Base-by-base conservation (phyloP, 2,888 invertebrate species). In the Phaedon cochleariae region DNA sequence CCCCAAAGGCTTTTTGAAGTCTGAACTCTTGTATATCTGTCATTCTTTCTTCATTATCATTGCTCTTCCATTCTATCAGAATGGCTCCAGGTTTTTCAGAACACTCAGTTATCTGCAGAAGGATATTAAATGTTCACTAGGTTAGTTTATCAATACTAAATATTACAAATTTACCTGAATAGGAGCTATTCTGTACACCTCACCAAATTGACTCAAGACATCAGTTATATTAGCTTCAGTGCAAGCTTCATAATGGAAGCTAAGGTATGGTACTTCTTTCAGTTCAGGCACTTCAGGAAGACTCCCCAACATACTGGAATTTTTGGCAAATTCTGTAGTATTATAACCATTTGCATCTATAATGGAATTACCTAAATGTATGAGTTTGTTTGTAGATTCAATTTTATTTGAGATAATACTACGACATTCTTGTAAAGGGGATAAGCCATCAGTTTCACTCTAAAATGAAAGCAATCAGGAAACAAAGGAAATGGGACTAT, bases 201-300 rank as follows among this genome's bases (percentile, higher is more conserved):
- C 75, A 15, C 82, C 82, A 68, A 80, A 76, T 20, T 75, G 67
- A 17, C 65, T 67, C 61, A 80, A 77, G 29, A 76, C 69, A 58
- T 77, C 72, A 26, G 70, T 62, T 54, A 82, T 60, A 55, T 79
- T 74, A 9, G 62, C 66, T 64, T 78, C 74, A 49, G 72, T 73
- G 18, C 76, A 79, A n/a, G 79, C 73, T 26, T 85, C 83, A 55
- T 82, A 81, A 70, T 85, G 83, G 68, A 87, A 86, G 22, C 84
- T 84, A 57, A 88, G 83, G 73, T 81, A 86, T 54, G 87, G 86
- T 65, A 87, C 86, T 71, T 87, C 87, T 71, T 85, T 85, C n/a
- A 86, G 79, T 59, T 83, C 82, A 29, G 88, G 87, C 17, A 88
- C 85, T 72, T 86, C 87, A 22, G 88, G 87, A 64, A 88, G 81